Evolutionary conservation across 1,140 invertebrate genomes (phyloP), one percentile per base, ranked within the genome.

Genomic region (Lepidostoma basale): DNA sequence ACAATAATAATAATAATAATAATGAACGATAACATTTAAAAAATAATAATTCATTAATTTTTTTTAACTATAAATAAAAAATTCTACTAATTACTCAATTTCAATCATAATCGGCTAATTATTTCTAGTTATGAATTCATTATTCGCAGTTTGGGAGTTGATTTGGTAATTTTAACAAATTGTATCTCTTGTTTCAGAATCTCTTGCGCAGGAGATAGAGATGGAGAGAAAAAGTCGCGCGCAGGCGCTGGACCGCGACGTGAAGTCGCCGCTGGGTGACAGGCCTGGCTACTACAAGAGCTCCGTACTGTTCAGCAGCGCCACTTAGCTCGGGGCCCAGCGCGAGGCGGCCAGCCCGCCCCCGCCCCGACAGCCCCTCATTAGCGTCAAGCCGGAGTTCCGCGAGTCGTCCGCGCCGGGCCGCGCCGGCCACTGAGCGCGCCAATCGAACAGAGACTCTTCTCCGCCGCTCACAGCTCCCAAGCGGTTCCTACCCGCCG

Each of bases 191-290:
- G 74, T 76, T 72, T 72, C 85, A 93, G 92, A 94, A 84, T 90
- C 91, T 42, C 82, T 94, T 74, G 91, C 90, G 47, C 91, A 93
- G 78, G 92, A 94, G 79, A 85, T 93, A 73, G 91, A 93, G 81
- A 86, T 92, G 85, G 92, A 94, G 76, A 86, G 92, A 80, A 93
- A 94, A 79, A 87, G 88, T 33, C 87, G 91, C 64, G 91, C 92
- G 75, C 90, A 92, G 69, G 86, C 88, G 68, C 83, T 88, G 74
- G 92, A 93, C 76, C 86, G 90, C 71, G 92, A 94, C 76, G 90
- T 93, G 33, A 94, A 94, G 81, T 91, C 90, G 76, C 91, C 91
- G 25, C 84, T 93, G 69, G 91, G 92, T 78, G 92, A 94, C 75
- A 84, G 88, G 74, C 86, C 89, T 69, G 85, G 85, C 73, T 93